Percentiles rank a stretch among this genome's conserved stretches.
Evolutionary conservation across 2,888 invertebrate genomes (phyloP).

Genomic region (Melieria omissa): DNA sequence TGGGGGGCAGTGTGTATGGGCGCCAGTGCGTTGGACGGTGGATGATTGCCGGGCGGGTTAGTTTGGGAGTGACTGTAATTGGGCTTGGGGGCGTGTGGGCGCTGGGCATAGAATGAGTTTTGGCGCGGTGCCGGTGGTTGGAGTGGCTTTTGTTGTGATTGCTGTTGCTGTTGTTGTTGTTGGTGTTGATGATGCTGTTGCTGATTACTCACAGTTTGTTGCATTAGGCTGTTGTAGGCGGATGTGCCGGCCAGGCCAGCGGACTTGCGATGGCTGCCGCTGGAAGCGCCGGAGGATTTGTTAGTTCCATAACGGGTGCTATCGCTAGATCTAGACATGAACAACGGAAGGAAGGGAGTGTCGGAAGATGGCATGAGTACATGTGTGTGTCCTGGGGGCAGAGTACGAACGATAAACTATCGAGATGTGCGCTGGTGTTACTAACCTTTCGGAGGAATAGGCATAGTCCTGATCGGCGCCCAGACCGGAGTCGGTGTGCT

Average conservation of each 20-base stretch:
- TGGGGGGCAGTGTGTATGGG: slow-evolving; percentile 58
- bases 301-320: slow-evolving; percentile 71
- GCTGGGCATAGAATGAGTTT: slow-evolving; percentile 50
- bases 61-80: slow-evolving; percentile 52
- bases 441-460: slow-evolving; percentile 76
- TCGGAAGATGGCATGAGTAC: not conserved
- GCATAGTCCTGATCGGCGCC: slow-evolving; percentile 82
- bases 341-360: not conserved
- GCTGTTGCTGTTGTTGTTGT: slow-evolving; percentile 55
- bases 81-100: slow-evolving; percentile 60
- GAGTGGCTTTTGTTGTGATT: slow-evolving; percentile 57
- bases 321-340: slow-evolving; percentile 69
- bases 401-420: not conserved
- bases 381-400: not conserved
- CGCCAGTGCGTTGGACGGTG: slow-evolving; percentile 53
- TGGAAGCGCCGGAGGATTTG: slow-evolving; percentile 67
- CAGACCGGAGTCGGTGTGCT: slow-evolving; percentile 81
- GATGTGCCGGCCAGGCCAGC: slow-evolving; percentile 52
- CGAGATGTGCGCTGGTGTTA: not conserved
- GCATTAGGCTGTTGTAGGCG: slow-evolving; percentile 62
- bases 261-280: slow-evolving; percentile 66
- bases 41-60: slow-evolving; percentile 47
- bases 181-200: slow-evolving; percentile 60
- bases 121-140: slow-evolving; percentile 51
- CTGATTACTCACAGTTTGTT: slow-evolving; percentile 67